A percentile compares a stretch with the other conserved stretches of the same genome.
phyloP scores from a whole-genome alignment of 2,113 vertebrate genomes.

The Acinonyx jubatus region DNA sequence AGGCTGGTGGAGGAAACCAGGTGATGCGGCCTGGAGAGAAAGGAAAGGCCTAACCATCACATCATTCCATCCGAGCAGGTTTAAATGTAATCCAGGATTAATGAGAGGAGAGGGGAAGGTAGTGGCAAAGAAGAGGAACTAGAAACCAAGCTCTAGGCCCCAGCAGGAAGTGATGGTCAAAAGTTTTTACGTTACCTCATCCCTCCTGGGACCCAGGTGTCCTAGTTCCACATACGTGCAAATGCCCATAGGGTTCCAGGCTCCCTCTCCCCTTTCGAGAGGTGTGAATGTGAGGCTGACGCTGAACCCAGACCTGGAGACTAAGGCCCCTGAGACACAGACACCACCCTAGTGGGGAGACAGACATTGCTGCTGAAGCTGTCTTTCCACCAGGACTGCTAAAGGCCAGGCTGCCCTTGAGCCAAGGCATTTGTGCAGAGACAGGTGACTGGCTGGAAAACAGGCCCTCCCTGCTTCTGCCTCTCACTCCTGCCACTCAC shows the following conservation, averaged over 20 bases:
- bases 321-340: background rate
- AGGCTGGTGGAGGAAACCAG: background rate
- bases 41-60: background rate
- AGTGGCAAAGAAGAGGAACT: background rate
- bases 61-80: constrained; percentile 43
- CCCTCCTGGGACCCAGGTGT: constrained; percentile 58
- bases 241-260: background rate
- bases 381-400: constrained; percentile 41
- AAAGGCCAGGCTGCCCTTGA: background rate
- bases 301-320: background rate
- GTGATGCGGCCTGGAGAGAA: background rate
- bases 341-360: background rate
- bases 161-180: background rate
- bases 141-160: background rate
- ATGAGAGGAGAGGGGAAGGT: background rate
- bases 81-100: constrained; percentile 70
- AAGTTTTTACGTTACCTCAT: constrained; percentile 35
- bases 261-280: background rate
- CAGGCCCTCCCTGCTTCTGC: background rate
- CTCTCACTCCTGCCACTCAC: background rate
- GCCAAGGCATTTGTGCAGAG: background rate
- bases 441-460: background rate
- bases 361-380: background rate
- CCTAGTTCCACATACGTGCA: constrained; percentile 37
- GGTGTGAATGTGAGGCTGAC: background rate